phyloP scores from a whole-genome alignment of 2,113 vertebrate genomes.

The Oreochromis niloticus region DNA sequence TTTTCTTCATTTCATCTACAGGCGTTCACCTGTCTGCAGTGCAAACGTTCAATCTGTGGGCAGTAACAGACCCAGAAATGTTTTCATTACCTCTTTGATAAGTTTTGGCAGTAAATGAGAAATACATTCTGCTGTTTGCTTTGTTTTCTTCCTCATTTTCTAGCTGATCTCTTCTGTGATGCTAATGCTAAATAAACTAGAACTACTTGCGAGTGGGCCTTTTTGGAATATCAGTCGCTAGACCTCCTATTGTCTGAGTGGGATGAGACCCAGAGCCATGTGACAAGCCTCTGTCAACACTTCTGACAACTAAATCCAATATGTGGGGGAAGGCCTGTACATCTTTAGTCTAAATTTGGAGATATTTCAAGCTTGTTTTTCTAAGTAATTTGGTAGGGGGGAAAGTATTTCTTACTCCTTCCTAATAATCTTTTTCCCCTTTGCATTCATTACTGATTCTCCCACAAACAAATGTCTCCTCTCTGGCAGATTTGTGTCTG shows the following conservation, averaged over 20 bases:
- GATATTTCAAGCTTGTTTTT: background rate
- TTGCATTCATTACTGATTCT: constrained; percentile 18
- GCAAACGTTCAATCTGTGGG: background rate
- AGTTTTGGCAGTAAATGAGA: background rate
- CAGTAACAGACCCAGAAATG: background rate
- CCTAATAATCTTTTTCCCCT: background rate
- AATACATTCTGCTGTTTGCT: background rate
- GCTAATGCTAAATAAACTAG: background rate
- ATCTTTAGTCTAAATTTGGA: constrained; percentile 15
- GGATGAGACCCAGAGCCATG: background rate
- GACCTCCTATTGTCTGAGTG: constrained; percentile 26
- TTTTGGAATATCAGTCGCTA: constrained; percentile 1
- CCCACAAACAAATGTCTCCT: constrained; percentile 35
- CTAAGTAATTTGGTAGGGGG: background rate
- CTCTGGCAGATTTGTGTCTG: constrained; percentile 42
- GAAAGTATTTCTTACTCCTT: background rate
- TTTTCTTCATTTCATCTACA: constrained; percentile 25
- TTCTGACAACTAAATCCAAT: constrained; percentile 25
- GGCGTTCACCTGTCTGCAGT: background rate
- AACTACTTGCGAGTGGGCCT: background rate
- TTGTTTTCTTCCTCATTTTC: background rate
- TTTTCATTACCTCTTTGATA: background rate
- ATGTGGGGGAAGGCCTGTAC: background rate
- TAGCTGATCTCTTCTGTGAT: background rate
- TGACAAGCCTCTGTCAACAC: background rate